These are phyloP conservation scores for Polymixis flavicincta DNA, from an alignment of 2,888 invertebrate species.

Conservation along the genomic window DNA sequence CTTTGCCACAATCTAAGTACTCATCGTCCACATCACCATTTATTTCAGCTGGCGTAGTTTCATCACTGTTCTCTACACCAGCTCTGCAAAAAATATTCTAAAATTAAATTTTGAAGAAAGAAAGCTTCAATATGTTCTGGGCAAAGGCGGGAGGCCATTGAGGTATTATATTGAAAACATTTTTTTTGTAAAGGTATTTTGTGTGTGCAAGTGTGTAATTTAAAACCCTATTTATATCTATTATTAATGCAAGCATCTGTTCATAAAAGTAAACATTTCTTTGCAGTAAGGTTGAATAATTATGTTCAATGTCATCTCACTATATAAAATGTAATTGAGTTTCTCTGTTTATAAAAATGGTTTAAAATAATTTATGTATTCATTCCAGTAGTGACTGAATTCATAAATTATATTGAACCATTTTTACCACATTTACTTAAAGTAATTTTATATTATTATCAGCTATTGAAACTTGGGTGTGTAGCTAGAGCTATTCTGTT, in stretches of 20 bases:
- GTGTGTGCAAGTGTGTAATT: background rate
- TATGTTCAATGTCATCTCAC: slow-evolving; percentile 1
- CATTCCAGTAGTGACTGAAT: background rate
- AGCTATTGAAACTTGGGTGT: no score
- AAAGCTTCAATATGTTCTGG: background rate
- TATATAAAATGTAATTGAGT: background rate
- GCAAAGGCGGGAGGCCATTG: background rate
- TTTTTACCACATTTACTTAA: no score
- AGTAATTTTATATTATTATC: no score
- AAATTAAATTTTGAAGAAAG: background rate
- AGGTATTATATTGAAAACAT: background rate
- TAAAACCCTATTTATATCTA: background rate
- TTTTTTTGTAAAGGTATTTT: background rate
- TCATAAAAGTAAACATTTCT: slow-evolving; percentile 16
- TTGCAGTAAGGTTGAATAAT: background rate
- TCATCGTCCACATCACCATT: slow-evolving; percentile 90
- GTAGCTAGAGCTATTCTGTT: background rate
- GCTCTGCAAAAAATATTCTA: slow-evolving; percentile 71
- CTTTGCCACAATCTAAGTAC: slow-evolving; percentile 95
- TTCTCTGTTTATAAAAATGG: background rate
- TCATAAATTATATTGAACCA: no score
- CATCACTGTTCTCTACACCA: slow-evolving; percentile 82
- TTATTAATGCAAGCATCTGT: slow-evolving; percentile 21
- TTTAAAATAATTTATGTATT: slow-evolving; percentile 2
- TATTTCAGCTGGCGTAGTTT: slow-evolving; percentile 76